phyloP scores from a whole-genome alignment of 2,797 vertebrate genomes.

The Tapera naevia region DNA sequence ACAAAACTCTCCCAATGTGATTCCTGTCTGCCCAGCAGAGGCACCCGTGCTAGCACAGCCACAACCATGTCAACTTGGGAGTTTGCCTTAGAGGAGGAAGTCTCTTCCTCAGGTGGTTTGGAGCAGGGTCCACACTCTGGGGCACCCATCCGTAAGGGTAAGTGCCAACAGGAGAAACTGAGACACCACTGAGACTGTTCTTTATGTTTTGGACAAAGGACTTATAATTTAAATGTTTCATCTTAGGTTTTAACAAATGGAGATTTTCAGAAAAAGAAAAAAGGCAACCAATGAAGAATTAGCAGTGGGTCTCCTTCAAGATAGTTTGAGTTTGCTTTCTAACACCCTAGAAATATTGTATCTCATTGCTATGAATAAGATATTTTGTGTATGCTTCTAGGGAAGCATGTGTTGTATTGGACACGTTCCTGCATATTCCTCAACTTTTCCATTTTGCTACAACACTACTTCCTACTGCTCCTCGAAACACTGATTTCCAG shows the following conservation, averaged over 20 bases:
- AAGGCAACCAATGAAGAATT: background rate
- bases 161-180: background rate
- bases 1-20: fast-evolving
- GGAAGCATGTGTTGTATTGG: background rate
- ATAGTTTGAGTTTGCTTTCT: background rate
- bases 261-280: background rate
- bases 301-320: background rate
- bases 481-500: background rate
- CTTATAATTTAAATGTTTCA: background rate
- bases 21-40: background rate
- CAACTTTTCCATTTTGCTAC: background rate
- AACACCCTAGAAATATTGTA: background rate
- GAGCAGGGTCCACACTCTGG: background rate
- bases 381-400: background rate
- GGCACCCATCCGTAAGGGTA: background rate
- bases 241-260: background rate
- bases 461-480: background rate
- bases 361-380: background rate
- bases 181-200: background rate
- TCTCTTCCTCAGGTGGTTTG: background rate
- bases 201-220: background rate
- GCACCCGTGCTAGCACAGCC: background rate
- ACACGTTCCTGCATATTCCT: background rate
- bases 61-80: background rate
- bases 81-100: background rate